Evolutionary conservation across 2,888 invertebrate species (phyloP), one percentile per base, ranked within the genome.

Genomic region (Clostera curtula): DNA sequence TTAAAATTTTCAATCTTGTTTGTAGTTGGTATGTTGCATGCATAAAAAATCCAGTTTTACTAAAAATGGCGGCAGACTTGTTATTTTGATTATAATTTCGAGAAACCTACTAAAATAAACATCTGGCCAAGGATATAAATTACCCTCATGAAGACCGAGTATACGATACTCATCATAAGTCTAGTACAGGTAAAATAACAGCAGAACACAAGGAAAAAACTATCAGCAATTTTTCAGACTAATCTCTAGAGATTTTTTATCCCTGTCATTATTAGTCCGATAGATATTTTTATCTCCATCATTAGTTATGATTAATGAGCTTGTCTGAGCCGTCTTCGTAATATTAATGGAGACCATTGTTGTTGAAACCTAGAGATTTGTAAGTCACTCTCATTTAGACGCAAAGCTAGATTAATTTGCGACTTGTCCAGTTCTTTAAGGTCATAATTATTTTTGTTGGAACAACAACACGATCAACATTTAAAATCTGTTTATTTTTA

Each of bases 221-320:
- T 38, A 49, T 31, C 33, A 29, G 27, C 35, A 43, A 43, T 49
- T 49, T 43, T 45, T 45, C 42, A 36, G 36, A 28, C 32, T 35
- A 34, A 40, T 32, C 29, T 23, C 3, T 15, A 46, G 49, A 38
- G n/a, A n/a, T n/a, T n/a, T n/a, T n/a, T n/a, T n/a, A n/a, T n/a
- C n/a, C n/a, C n/a, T n/a, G n/a, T n/a, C n/a, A n/a, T n/a, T n/a
- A n/a, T n/a, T n/a, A n/a, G 44, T 43, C 48, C 34, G 38, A 40
- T 38, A 49, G 48, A 51, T 58, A 58, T 64, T 62, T 60, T 57
- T 56, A 62, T 65, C 61, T 53, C 45, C 34, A 45, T 54, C 63
- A 62, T 65, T 65, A 62, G 56, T 49, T 39, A 53, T 62, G 61
- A 65, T 63, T 61, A 61, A 65, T 50, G 63, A 58, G 35, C 27